These are phyloP conservation scores for Iphiclides podalirius DNA, from an alignment of 2,888 invertebrate genomes.

Conservation along the genomic window DNA sequence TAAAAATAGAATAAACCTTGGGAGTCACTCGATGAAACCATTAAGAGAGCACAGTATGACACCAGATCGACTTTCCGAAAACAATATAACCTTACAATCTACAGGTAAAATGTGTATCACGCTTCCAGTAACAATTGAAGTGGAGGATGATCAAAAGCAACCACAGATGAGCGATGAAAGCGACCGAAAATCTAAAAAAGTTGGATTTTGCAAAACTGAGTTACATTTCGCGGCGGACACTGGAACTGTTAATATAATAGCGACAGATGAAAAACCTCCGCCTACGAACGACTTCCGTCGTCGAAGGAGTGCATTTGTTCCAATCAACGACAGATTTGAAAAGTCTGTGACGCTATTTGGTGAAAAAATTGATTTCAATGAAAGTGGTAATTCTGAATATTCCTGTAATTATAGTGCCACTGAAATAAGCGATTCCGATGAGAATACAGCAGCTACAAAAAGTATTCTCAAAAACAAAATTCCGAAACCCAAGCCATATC, in stretches of 20 bases:
- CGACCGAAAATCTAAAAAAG: conserved; percentile 83
- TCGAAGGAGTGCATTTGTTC: conserved; percentile 79
- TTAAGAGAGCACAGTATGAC: conserved; percentile 47
- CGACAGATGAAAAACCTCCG: conserved; percentile 92
- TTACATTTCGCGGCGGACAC: conserved; percentile 93
- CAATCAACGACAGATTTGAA: conserved; percentile 61
- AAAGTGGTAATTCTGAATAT: conserved; percentile 34
- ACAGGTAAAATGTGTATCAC: conserved; percentile 66
- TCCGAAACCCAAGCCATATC: conserved; percentile 86
- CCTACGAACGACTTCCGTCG: conserved; percentile 90
- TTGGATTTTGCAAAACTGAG: conserved; percentile 93
- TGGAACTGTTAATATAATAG: conserved; percentile 91
- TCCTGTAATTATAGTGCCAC: conserved; percentile 34
- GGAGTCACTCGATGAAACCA: conserved; percentile 46
- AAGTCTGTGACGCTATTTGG: conserved; percentile 85
- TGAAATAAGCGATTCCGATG: conserved; percentile 56
- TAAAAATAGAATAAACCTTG: conserved; percentile 55
- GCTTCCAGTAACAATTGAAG: conserved; percentile 56
- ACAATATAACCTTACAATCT: conserved; percentile 59
- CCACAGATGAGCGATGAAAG: conserved; percentile 50
- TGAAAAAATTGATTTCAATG: conserved; percentile 49
- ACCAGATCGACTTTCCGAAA: conserved; percentile 48
- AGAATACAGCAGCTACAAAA: conserved; percentile 80
- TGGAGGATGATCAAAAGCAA: conserved; percentile 44
- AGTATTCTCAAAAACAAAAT: conserved; percentile 88